phyloP scores from a whole-genome alignment of 92 coral and sea anemone genomes.

The Porites rus region DNA sequence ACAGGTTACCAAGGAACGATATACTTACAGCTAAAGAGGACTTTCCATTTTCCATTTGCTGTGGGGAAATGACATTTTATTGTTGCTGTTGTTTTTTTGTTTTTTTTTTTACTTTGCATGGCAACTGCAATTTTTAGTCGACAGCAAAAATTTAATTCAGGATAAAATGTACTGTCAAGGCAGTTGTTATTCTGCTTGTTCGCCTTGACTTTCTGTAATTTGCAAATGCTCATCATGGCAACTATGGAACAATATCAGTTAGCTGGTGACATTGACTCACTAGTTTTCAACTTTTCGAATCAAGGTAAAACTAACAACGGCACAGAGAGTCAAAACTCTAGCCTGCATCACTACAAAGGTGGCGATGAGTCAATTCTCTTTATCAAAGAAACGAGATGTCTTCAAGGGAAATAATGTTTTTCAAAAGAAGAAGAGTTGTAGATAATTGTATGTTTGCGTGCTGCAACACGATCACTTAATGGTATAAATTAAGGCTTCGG shows the following conservation, averaged over 20 bases:
- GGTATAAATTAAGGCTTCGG: background rate
- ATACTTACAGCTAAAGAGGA: no score
- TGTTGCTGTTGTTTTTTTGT: no score
- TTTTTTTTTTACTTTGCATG: background rate
- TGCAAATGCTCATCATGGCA: background rate
- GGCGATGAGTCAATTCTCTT: background rate
- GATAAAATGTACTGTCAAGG: background rate
- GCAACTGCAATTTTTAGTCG: no score
- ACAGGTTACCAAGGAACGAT: no score
- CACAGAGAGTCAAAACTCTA: background rate
- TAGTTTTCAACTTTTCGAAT: background rate
- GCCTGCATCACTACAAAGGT: background rate
- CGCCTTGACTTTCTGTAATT: slow-evolving; percentile 27
- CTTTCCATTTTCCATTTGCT: no score
- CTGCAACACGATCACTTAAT: background rate
- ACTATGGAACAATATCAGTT: slow-evolving; percentile 15
- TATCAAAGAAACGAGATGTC: background rate
- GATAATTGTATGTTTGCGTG: slow-evolving; percentile 5
- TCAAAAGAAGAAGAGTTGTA: background rate
- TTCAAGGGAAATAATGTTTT: background rate
- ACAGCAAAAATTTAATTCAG: no score
- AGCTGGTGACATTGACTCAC: background rate
- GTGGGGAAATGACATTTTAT: no score
- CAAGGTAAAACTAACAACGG: background rate
- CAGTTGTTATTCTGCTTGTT: background rate